Conservation (phyloP, 2,113 vertebrate species). For the Hucho hucho region DNA sequence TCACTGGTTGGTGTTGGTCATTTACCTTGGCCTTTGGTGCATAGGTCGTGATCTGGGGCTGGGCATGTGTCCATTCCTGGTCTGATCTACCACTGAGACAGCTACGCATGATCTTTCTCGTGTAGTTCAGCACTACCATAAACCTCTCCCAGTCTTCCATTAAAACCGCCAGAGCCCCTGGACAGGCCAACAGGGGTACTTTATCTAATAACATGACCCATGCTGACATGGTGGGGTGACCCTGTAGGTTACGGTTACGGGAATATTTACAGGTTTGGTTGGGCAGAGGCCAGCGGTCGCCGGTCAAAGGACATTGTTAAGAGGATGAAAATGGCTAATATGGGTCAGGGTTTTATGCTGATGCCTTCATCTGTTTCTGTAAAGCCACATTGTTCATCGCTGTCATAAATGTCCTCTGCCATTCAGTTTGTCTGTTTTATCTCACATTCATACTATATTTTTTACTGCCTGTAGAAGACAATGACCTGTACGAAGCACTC, state of each 20-base stretch:
- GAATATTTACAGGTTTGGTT: constrained; percentile 6
- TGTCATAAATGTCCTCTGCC: no score
- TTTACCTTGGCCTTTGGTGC: no score
- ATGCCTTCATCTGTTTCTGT: constrained; percentile 4
- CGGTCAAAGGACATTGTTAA: not conserved
- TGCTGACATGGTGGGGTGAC: not conserved
- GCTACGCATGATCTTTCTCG: not conserved
- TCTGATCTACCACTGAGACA: not conserved
- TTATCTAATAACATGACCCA: constrained; percentile 9
- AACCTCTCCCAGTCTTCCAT: no score
- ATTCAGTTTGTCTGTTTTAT: not conserved
- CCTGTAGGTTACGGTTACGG: not conserved
- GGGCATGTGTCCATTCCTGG: no score
- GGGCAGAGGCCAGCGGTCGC: not conserved
- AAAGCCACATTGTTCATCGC: not conserved
- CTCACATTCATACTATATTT: not conserved
- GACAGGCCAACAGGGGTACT: not conserved
- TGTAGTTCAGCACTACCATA: not conserved
- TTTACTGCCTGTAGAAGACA: not conserved
- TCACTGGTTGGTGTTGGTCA: no score
- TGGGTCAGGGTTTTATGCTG: not conserved
- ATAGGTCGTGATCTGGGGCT: no score
- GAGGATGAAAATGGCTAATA: not conserved
- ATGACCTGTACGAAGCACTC: not conserved
- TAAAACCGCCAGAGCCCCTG: no score